Base-by-base conservation (phyloP, 1,140 invertebrate species). In the Uloborus diversus region DNA sequence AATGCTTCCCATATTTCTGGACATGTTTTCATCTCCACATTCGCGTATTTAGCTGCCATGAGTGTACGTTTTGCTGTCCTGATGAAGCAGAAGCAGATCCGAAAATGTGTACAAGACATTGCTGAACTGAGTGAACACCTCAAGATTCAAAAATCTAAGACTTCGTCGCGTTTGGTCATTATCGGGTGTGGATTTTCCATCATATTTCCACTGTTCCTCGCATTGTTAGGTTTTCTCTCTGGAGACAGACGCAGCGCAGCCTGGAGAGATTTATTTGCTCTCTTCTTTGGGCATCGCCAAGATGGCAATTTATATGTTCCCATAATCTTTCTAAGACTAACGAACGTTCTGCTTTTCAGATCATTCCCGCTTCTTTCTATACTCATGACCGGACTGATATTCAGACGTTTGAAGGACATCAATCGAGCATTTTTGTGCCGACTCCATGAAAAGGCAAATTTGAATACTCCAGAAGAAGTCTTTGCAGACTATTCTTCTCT, bases 361-460 rank as follows among this genome's bases (percentile, higher is more conserved):
- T 65, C 59, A 25, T 14, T 78, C 2, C 76, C 76, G 0, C 28
- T 79, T 17, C 13, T 69, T 27, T 33, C 53, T 2, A 61, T 79
- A 23, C 37, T 69, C 5, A 9, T 79, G 35, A 69, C 64, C 37
- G 42, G 33, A 30, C 69, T 61, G 20, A n/a, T 69, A 17, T 79
- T 68, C 35, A 79, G 56, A n/a, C 76, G 64, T n/a, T 37, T 79
- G 2, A 68, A 53, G 25, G 53, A 69, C 28, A 61, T 79, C 9
- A 79, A 79, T 23, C 25, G 20, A 0, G 59, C 30, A n/a, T 69
- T 79, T 27, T 17, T 69, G 0, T 5, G 17, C 4, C 51, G 37
- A 9, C 37, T 79, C n/a, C 33, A 79, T 35, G 49, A 30, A 20
- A 61, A 37, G 5, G 57, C 69, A 27, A 35, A 59, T 30, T 13